Conservation (phyloP, 2,113 vertebrate species). For the Furnarius figulus region DNA sequence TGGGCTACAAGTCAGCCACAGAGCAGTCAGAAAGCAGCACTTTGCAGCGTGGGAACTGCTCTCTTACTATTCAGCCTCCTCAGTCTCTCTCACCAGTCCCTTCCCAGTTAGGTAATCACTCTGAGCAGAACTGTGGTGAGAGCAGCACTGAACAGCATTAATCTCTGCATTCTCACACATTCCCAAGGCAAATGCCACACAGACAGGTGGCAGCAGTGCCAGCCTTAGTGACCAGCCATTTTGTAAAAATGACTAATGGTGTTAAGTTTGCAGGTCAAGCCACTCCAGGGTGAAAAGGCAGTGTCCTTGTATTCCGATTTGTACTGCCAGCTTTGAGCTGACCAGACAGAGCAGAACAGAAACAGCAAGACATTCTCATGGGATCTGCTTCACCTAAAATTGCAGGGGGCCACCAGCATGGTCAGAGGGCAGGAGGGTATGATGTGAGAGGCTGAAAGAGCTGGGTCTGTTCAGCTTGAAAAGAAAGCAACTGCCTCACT, state of each 20-base stretch:
- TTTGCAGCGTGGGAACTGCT: not conserved
- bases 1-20: not conserved
- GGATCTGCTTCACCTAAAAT: not conserved
- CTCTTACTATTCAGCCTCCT: conserved; percentile 1
- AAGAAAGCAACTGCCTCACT: not conserved
- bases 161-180: not conserved
- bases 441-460: not conserved
- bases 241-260: conserved; percentile 17
- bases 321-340: not conserved
- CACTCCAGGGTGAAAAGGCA: not conserved
- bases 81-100: not conserved
- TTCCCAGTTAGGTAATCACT: not conserved
- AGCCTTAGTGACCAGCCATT: not conserved
- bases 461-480: not conserved
- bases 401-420: not conserved
- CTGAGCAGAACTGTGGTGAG: not conserved
- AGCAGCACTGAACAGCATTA: not conserved
- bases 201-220: conserved; percentile 8
- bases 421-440: not conserved
- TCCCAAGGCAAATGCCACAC: conserved; percentile 11
- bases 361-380: not conserved
- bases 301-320: not conserved
- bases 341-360: not conserved
- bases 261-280: not conserved
- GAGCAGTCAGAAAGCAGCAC: not conserved